Base-by-base conservation (phyloP, 2,888 invertebrate species). In the Gasteruption jaculator region DNA sequence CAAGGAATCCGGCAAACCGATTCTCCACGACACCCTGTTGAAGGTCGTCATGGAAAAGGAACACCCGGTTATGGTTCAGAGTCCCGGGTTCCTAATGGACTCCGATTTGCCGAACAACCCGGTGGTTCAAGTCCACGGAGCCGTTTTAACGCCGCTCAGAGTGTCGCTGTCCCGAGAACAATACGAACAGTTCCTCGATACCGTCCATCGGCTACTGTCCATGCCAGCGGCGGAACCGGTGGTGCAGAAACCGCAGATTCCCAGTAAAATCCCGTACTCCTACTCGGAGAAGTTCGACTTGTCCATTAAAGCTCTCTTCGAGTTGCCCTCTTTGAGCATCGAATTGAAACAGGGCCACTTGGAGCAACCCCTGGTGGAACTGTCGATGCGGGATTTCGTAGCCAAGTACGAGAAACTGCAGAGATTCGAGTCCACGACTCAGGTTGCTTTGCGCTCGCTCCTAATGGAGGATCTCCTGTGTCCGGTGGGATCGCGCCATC, bases 391-490 rank as follows among this genome's bases (percentile, higher is more conserved):
- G 27, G 90, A 93, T 63, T 89, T 94, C 60, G 76, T 80, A 27
- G 81, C 91, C 36, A 80, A 80, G 34, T 87, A 85, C 62, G 83
- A 85, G 48, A 81, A 82, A 52, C 73, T 77, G 42, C 81, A 81
- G 49, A 74, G 74, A 15, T 79, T 79, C 56, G 84, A 86, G 64
- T 88, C 86, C 3, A 80, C 80, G 52, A 76, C 91, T 38, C 83
- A 86, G 72, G 83, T 91, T 10, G 84, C 89, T 0, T 73, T 95
- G 5, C 82, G 88, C 51, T 90, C 93, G 0, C 79, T 95, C 15
- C 77, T 87, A 3, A 90, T 95, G 86, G 93, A 94, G 68, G 94
- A 95, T 72, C 76, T 94, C 3, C 78, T 88, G 5, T 84, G 86
- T 60, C 81, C 85, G 2, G 77, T 80, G 14, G 85, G 85, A 29